phyloP scores from a whole-genome alignment of 1,140 invertebrate species.

The Adelges cooleyi region DNA sequence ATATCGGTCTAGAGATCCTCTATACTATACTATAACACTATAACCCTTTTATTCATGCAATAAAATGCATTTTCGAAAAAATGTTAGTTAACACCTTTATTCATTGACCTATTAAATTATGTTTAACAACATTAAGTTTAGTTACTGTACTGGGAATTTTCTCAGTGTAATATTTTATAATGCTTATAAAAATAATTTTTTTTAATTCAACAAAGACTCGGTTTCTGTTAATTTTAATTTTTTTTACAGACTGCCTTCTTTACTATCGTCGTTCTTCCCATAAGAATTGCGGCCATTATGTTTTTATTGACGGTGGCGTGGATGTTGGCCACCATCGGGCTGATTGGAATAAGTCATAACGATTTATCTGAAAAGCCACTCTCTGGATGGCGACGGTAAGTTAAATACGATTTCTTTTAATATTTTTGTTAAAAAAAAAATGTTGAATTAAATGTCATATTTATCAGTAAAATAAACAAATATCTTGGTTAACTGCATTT shows the following conservation, averaged over 20 bases:
- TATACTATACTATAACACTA: no score
- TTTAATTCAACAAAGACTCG: background rate
- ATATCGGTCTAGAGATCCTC: no score
- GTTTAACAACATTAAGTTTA: background rate
- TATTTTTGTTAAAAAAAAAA: no score
- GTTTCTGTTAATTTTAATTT: slow-evolving; percentile 30
- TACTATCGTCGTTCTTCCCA: slow-evolving; percentile 62
- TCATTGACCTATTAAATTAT: background rate
- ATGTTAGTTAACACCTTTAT: no score
- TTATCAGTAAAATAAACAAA: no score
- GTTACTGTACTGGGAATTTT: background rate
- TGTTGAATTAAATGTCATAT: no score
- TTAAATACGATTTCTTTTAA: slow-evolving; percentile 24
- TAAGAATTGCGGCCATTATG: slow-evolving; percentile 61
- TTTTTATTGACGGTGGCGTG: slow-evolving; percentile 64
- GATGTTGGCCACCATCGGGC: slow-evolving; percentile 64
- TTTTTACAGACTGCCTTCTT: slow-evolving; percentile 64
- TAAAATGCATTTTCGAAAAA: no score
- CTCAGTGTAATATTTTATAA: background rate
- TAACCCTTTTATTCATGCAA: no score
- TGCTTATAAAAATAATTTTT: background rate
- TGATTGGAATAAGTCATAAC: slow-evolving; percentile 61
- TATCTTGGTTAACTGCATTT: no score
- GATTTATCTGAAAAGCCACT: slow-evolving; percentile 60
- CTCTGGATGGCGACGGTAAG: slow-evolving; percentile 70